Percentiles rank a stretch among this genome's conserved stretches.
phyloP scores from a whole-genome alignment of 2,888 invertebrate genomes.

The Trisateles emortualis region DNA sequence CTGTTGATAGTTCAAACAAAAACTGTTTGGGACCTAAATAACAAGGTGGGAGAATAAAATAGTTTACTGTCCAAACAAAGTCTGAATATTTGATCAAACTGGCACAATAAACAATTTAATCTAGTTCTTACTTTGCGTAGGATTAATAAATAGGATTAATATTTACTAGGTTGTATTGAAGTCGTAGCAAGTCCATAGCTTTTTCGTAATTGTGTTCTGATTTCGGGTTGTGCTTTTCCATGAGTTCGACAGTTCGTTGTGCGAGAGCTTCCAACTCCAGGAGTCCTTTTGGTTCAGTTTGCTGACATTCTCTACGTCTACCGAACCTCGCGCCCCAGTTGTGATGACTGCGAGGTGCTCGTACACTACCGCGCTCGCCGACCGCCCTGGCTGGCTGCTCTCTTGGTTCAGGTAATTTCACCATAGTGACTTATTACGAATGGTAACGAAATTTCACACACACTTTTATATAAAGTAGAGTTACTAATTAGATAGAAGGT shows the following conservation, averaged over 20 bases:
- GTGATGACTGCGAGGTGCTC: constrained; percentile 46
- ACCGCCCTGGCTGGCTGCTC: constrained; percentile 42
- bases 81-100: constrained; percentile 18
- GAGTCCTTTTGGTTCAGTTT: constrained; percentile 53
- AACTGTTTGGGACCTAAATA: constrained; percentile 6
- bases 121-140: background rate
- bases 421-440: constrained; percentile 49
- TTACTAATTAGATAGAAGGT: constrained; percentile 13
- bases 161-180: constrained; percentile 64
- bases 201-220: constrained; percentile 45
- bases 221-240: constrained; percentile 56
- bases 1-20: background rate
- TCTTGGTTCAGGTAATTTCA: constrained; percentile 51
- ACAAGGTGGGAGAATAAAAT: constrained; percentile 2
- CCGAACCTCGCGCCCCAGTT: constrained; percentile 54
- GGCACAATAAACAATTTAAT: background rate
- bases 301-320: constrained; percentile 34
- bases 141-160: constrained; percentile 5
- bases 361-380: constrained; percentile 33
- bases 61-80: constrained; percentile 11
- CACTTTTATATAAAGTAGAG: constrained; percentile 13
- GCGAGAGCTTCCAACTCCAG: constrained; percentile 56
- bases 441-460: constrained; percentile 3
- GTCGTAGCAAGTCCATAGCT: constrained; percentile 63
- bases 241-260: constrained; percentile 50